Evolutionary conservation across 2,113 vertebrate genomes (phyloP), one percentile per base, ranked within the genome.

Genomic region (Maccullochella peelii): DNA sequence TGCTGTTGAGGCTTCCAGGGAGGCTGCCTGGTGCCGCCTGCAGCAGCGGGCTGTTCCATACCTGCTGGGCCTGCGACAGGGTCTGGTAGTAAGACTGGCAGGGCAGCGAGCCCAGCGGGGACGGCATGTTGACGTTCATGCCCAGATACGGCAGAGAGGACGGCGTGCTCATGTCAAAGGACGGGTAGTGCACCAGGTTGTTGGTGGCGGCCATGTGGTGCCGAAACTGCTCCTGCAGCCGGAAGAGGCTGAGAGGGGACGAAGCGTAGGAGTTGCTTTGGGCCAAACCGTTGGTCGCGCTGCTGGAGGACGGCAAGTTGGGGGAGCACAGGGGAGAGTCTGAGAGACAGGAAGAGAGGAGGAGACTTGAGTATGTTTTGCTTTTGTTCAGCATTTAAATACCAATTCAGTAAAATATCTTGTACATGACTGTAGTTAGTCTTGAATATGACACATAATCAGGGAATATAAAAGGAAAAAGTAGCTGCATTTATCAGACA

Each of bases 181-280:
- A 97, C 0, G 98, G 97, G 94, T 99, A 99, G 92, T 99, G 98
- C 82, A 99, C 97, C 94, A 99, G 89, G 95, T 98, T 99, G 96
- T 97, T 99, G 93, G 98, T 99, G 95, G 98, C 97, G 0, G 97
- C 98, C 98, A 99, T 99, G 95, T 99, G 98, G 93, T 99, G 98
- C 42, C 98, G 98, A 89, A 99, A 99, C 91, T 99, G 98, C 95
- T 99, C 98, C 94, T 99, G 98, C 74, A 99, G 97, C 16, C 98
- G 97, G 94, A 99, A 99, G 87, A 99, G 97, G 94, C 98, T 99
- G 93, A 99, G 96, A 1, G 98, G 98, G 0, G 98, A 99, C 0
- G 98, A 99, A 12, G 98, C 98, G 86, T 99, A 99, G 61, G 98
- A 98, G 92, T 98, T 98, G 71, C 96, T 96, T 75, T 97, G 98